Percentiles rank a stretch among this genome's conserved stretches.
phyloP scores from a whole-genome alignment of 2,113 vertebrate genomes.

The Cairina moschata region DNA sequence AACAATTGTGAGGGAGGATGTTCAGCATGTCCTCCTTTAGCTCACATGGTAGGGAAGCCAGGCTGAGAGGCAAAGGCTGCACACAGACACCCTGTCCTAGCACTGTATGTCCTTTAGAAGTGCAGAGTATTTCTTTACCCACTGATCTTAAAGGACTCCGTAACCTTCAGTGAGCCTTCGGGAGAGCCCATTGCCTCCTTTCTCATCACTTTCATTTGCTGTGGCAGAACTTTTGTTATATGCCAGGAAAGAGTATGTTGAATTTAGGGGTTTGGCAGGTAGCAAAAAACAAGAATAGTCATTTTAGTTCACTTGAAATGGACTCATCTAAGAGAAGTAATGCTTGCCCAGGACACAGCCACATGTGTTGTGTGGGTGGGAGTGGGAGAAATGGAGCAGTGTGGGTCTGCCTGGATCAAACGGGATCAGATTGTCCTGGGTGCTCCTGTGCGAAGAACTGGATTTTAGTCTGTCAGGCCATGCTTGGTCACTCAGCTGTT shows the following conservation, averaged over 20 bases:
- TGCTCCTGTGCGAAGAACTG: background rate
- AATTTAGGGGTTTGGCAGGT: background rate
- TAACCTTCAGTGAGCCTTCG: rapidly evolving
- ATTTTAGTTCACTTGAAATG: background rate
- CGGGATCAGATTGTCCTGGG: background rate
- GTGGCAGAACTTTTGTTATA: background rate
- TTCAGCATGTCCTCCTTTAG: background rate
- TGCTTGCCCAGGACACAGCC: background rate
- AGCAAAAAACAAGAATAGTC: background rate
- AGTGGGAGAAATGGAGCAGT: background rate
- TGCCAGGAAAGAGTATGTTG: background rate
- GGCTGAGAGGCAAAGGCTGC: background rate
- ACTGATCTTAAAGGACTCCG: background rate
- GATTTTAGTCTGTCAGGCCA: rapidly evolving
- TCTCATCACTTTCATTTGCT: background rate
- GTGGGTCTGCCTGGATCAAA: background rate
- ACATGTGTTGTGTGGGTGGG: background rate
- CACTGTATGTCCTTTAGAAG: background rate
- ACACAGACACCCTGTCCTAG: background rate
- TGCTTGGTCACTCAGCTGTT: background rate
- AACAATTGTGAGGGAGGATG: background rate
- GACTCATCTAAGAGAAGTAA: background rate
- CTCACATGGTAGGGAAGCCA: background rate
- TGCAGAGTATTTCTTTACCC: background rate
- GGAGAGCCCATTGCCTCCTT: background rate